These are phyloP conservation scores for Lacanobia wlatinum DNA, from an alignment of 2,888 invertebrate genomes.

Conservation along the genomic window DNA sequence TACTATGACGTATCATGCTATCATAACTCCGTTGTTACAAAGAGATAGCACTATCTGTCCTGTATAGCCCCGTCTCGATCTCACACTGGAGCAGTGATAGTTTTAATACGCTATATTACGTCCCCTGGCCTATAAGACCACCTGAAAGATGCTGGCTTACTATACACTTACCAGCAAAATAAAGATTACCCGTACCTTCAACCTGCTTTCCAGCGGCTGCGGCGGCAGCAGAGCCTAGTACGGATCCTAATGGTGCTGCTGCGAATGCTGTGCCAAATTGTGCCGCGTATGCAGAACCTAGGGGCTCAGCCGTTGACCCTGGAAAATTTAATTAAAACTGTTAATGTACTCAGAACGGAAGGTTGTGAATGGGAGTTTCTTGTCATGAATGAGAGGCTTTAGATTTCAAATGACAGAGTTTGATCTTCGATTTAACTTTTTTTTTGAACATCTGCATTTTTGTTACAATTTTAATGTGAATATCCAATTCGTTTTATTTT, in stretches of 20 bases:
- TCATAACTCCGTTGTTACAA: background rate
- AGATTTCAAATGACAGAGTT: conserved; percentile 20
- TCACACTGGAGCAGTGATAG: background rate
- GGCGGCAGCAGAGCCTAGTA: conserved; percentile 94
- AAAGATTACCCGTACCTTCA: conserved; percentile 92
- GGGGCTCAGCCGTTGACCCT: conserved; percentile 92
- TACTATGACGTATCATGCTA: background rate
- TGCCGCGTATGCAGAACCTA: conserved; percentile 91
- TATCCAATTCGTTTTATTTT: background rate
- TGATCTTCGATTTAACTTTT: background rate
- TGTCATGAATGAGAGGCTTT: conserved; percentile 8
- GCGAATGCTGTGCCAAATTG: conserved; percentile 92
- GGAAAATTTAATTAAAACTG: conserved; percentile 53
- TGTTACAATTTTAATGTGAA: too few species aligned
- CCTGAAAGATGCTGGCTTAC: conserved; percentile 58
- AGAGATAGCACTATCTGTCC: background rate
- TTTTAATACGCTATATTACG: background rate
- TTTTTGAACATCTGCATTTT: background rate
- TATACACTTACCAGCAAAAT: conserved; percentile 61
- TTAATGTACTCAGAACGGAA: conserved; percentile 10
- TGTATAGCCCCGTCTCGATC: background rate
- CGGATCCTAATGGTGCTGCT: conserved; percentile 91
- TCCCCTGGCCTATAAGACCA: conserved; percentile 20
- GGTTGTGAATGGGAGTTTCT: conserved; percentile 3
- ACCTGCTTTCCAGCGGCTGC: conserved; percentile 97